Base-by-base conservation (phyloP, 2,888 invertebrate species). In the Epinotia bilunana region DNA sequence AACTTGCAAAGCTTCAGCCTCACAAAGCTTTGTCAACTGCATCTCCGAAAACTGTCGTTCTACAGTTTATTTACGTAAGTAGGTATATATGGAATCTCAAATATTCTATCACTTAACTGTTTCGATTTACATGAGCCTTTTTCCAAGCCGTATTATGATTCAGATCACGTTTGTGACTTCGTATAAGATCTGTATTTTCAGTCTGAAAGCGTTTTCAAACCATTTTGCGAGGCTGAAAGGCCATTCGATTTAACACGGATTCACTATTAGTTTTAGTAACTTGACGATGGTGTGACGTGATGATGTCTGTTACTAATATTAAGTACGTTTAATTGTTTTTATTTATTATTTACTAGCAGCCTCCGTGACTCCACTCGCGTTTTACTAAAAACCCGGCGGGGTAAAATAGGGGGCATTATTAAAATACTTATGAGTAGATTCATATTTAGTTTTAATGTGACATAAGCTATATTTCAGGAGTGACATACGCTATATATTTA, bases 111-210 rank as follows among this genome's bases (percentile, higher is more conserved):
- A 33, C 65, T 16, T 49, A 53, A 65, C n/a, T 53, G 16, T 28
- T 7, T 18, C 67, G 20, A 55, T 57, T 39, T 39, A 11, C 55
- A 13, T 18, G 33, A 39, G 55, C 67, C 55, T 39, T 57, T 39
- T 18, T 23, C 18, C 55, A 18, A 55, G 18, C 33, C 57, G 13
- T 20, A 55, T 67, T 67, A 39, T 57, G 55, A 77, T 75, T 76
- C 77, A 79, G 39, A 18, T 49, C 62, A n/a, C 62, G 77, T 73
- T 16, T 7, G 39, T 63, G 9, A 43, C 63, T 53, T 55, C 9
- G 63, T 57, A 76, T 74, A 77, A 82, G 83, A 81, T 85, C 64
- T 72, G 64, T 63, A 46, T 64, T 58, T 57, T 43, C 46, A 57
- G 58, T 63, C 72, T 64, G 49, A 49, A 23, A 63, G 23, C 65